These are phyloP conservation scores for Merops nubicus DNA, from an alignment of 2,113 vertebrate genomes.

Conservation along the genomic window DNA sequence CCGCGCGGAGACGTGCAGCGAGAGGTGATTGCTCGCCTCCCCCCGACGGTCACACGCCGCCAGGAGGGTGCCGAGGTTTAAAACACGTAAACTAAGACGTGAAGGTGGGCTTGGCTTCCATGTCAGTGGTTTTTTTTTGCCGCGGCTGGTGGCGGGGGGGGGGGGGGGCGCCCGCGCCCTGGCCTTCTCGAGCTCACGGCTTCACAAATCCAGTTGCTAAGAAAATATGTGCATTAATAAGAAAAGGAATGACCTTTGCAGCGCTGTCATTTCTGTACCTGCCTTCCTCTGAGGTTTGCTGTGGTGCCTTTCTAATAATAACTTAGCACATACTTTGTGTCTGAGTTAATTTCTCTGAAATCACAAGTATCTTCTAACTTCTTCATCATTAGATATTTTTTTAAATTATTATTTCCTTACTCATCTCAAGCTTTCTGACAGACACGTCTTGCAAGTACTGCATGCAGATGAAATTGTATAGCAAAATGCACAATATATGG, in stretches of 20 bases:
- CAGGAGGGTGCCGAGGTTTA: rapidly evolving
- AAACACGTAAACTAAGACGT: rapidly evolving
- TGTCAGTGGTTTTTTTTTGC: not conserved
- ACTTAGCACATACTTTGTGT: not conserved
- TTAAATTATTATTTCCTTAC: not conserved
- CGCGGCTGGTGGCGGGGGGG: not conserved
- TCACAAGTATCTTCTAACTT: not conserved
- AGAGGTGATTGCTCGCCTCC: not conserved
- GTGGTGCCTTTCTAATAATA: not conserved
- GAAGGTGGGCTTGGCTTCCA: not conserved
- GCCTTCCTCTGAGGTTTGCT: not conserved
- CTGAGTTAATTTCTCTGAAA: not conserved
- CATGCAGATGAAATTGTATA: not conserved
- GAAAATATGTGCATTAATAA: not conserved
- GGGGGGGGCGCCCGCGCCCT: too few species aligned
- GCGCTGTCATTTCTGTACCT: not conserved
- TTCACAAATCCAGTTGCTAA: not conserved
- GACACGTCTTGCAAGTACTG: not conserved
- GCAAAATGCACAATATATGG: not conserved
- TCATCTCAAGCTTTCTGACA: not conserved
- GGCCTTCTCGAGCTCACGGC: not conserved
- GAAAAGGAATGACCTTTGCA: not conserved
- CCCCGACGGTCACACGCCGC: not conserved
- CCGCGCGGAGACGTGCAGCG: rapidly evolving
- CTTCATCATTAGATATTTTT: not conserved